Evolutionary conservation across 2,797 vertebrate genomes (phyloP).

Genomic region (Selene dorsalis): DNA sequence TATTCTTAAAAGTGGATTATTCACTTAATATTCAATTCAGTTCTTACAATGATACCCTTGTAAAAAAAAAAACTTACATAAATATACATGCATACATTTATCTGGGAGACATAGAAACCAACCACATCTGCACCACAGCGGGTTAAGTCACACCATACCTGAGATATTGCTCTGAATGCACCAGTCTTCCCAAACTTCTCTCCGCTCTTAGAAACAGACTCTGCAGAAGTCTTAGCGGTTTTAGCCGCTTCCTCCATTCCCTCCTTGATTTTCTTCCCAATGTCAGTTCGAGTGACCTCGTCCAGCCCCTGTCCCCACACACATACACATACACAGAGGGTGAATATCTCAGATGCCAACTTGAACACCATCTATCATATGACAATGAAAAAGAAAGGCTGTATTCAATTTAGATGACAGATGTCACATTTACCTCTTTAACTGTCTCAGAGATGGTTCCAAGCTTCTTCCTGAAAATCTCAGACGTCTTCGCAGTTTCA

Average conservation of each 20-base stretch:
- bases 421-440: slow-evolving; percentile 87
- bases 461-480: slow-evolving; percentile 92
- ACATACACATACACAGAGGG: not conserved
- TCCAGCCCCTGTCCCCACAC: slow-evolving; percentile 88
- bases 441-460: slow-evolving; percentile 90
- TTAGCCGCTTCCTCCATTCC: slow-evolving; percentile 95
- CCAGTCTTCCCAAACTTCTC: slow-evolving; percentile 92
- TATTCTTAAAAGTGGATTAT: not conserved
- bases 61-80: not conserved
- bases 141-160: slow-evolving; percentile 80
- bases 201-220: slow-evolving; percentile 90
- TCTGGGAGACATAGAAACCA: not conserved
- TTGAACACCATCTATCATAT: not conserved
- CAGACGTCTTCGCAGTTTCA: slow-evolving; percentile 93
- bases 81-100: too few relatives aligned
- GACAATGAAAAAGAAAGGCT: not conserved
- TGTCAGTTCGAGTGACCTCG: slow-evolving; percentile 91
- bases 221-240: slow-evolving; percentile 93
- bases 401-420: not conserved
- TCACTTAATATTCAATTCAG: not conserved
- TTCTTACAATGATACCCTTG: not conserved
- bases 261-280: slow-evolving; percentile 95
- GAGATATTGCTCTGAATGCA: slow-evolving; percentile 94
- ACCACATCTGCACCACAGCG: not conserved
- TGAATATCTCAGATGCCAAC: not conserved